Conservation (phyloP, 2,113 vertebrate species). For the Leptobrachium ailaonicum region DNA sequence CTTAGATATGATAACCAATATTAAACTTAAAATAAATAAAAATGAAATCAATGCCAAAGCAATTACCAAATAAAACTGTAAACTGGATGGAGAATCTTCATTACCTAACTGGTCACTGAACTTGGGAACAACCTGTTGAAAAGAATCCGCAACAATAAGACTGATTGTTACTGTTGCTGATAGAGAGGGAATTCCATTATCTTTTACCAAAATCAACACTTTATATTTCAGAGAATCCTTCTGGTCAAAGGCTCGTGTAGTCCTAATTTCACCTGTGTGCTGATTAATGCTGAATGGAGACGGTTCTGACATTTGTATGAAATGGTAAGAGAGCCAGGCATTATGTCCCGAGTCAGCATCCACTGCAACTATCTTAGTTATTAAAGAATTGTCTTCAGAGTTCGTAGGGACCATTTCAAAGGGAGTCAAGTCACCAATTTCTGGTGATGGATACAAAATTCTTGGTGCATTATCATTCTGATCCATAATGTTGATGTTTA, state of each 20-base stretch:
- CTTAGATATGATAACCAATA: not conserved
- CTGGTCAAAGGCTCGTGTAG: slow-evolving; percentile 12
- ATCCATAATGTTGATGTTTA: too few species aligned
- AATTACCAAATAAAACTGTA: too few species aligned
- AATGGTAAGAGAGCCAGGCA: not conserved
- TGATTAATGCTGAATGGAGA: not conserved
- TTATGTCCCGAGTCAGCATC: slow-evolving; percentile 66
- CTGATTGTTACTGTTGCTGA: slow-evolving; percentile 31
- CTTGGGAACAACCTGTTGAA: slow-evolving; percentile 40
- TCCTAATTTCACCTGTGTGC: too few species aligned
- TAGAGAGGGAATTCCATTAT: slow-evolving; percentile 45
- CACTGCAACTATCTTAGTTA: slow-evolving; percentile 50
- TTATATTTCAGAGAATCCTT: slow-evolving; percentile 52
- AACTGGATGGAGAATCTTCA: not conserved
- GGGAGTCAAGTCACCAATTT: not conserved
- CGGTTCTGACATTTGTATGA: not conserved
- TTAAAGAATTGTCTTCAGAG: slow-evolving; percentile 16
- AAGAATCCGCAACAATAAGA: slow-evolving; percentile 24
- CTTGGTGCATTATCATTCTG: too few species aligned
- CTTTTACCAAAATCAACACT: slow-evolving; percentile 53
- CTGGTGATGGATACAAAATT: too few species aligned
- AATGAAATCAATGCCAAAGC: too few species aligned
- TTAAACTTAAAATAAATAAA: not conserved
- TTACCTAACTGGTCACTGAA: not conserved
- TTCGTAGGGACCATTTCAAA: not conserved